Base-by-base conservation (phyloP, 1,140 invertebrate species). In the Latrodectus geometricus region DNA sequence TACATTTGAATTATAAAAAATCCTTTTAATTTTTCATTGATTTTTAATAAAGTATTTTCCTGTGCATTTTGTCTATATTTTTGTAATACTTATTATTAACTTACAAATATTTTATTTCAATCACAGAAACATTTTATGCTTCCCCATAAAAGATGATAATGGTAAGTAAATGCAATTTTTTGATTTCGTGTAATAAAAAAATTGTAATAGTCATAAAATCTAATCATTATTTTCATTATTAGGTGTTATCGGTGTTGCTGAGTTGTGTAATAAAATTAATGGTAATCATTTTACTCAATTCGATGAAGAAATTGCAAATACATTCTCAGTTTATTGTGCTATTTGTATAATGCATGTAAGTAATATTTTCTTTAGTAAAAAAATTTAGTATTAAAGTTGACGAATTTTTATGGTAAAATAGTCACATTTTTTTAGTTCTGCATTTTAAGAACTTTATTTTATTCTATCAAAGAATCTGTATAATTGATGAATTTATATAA, bases 241-340 rank as follows among this genome's bases (percentile, higher is more conserved):
- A 83, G 92, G 94, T 49, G 90, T 91, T 81, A 94, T 96, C 78
- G 96, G 96, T 21, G 96, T 96, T n/a, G 95, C 95, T 49, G 95
- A 96, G 91, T 90, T 97, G 56, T 96, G 95, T 89, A 97, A 97
- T 91, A 97, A 97, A 91, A 92, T 84, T 52, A 91, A 90, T 82
- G 95, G 94, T 8, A 92, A 92, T 11, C 93, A 94, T 90, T 97
- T 97, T 90, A 95, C 95, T 78, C 92, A 92, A 2, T 95, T 95
- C 91, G 96, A 97, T 89, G 96, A 97, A 90, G 94, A 96, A 90
- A 93, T 95, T 89, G 95, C 95, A 5, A 93, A 93, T 9, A 95
- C 95, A 17, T 97, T 97, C 91, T 95, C 95, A 89, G 94, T 96
- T 87, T 96, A 96, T 90, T 97, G 96, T 89, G 96, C 95, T 21